Base-by-base conservation (phyloP, 2,888 invertebrate genomes). In the Physocephala rufipes region DNA sequence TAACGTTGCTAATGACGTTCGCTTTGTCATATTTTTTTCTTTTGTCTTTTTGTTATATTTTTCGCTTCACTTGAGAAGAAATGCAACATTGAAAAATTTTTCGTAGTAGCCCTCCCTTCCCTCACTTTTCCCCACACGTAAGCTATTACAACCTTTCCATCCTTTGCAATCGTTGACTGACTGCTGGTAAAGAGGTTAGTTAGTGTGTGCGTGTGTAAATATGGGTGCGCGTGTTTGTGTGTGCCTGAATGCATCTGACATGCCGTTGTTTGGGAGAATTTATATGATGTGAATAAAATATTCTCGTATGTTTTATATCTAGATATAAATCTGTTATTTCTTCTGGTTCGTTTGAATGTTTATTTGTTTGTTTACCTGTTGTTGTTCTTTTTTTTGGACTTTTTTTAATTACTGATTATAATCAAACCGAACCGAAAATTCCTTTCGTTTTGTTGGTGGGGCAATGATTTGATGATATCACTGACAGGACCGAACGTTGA, bases 1-100 rank as follows among this genome's bases (percentile, higher is more conserved):
- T 53, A 53, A 55, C 45, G 64, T 66, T 55, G 53, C 21, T 66
- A 66, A 66, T 66, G 66, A 66, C 53, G 36, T 43, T 66, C 28
- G n/a, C 16, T 49, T 9, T 47, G 55, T 55, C 4, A 45, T 12
- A n/a, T n/a, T 9, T 58, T 45, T 45, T 45, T 45, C n/a, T 21
- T 66, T 66, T 51, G 24, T 66, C 21, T 51, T 21, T 36, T 2
- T 16, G 28, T 53, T n/a, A n/a, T n/a, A n/a, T n/a, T 16, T 28
- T 15, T 21, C 36, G 2, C 36, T 28, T 43, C n/a, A 15, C n/a
- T 36, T 30, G 19, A 12, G 9, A 61, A 62, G 21, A 53, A n/a
- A 36, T 55, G 53, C 66, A 66, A 66, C 36, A 53, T 16, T 47
- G 19, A 24, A 67, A 55, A 58, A 55, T 59, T 24, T 67, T 58